Percentiles rank a stretch among this genome's conserved stretches.
Conservation (phyloP, 1,140 invertebrate species). For the Galleria mellonella region DNA sequence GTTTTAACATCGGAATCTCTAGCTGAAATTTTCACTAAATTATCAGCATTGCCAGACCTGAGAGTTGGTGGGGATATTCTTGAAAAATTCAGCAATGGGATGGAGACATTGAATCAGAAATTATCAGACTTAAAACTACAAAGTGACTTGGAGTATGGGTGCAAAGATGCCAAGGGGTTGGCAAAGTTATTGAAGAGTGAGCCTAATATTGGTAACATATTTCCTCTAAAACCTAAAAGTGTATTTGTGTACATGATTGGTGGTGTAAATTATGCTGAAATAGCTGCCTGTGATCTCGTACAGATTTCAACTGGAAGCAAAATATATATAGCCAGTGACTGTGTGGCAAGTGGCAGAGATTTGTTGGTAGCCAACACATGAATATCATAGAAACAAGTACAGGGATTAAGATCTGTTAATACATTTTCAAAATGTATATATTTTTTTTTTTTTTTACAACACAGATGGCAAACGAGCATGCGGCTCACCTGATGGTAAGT, state of each 20-base stretch:
- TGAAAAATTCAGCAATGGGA: conserved; percentile 41
- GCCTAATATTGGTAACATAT: conserved; percentile 37
- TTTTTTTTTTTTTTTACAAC: no score
- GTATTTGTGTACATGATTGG: conserved; percentile 90
- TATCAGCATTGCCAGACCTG: conserved; percentile 41
- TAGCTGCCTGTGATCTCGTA: conserved; percentile 89
- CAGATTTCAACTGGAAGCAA: conserved; percentile 81
- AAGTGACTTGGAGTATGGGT: conserved; percentile 46
- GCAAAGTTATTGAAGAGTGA: conserved; percentile 46
- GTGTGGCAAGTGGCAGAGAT: conserved; percentile 78
- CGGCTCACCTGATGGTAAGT: no score
- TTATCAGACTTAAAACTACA: conserved; percentile 40
- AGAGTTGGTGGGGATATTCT: conserved; percentile 48
- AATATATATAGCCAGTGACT: conserved; percentile 83
- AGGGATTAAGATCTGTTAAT: background rate
- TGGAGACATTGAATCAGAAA: conserved; percentile 55
- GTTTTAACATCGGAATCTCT: conserved; percentile 45
- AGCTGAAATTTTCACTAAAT: conserved; percentile 44
- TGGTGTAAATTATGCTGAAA: conserved; percentile 94
- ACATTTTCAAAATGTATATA: conserved; percentile 16
- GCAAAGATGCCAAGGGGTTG: conserved; percentile 44
- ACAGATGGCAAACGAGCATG: no score
- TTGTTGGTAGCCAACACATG: conserved; percentile 45
- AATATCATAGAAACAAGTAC: background rate
- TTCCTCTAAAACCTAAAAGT: conserved; percentile 76